Percentiles rank a stretch among this genome's conserved stretches.
phyloP scores from a whole-genome alignment of 2,797 vertebrate species.

The Trachurus trachurus region DNA sequence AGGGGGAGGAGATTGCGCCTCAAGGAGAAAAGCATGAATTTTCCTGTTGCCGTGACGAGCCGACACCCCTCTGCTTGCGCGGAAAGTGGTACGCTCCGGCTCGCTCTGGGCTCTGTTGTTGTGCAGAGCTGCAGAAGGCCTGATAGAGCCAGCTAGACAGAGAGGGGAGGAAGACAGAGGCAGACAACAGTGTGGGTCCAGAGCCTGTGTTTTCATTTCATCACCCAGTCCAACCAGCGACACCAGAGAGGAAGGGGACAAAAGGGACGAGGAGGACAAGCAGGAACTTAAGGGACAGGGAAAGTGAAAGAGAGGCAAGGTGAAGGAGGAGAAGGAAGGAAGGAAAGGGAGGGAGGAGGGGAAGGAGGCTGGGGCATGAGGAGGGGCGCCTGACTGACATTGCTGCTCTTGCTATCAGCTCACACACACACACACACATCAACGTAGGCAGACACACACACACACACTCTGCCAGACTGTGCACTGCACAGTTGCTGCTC shows the following conservation, averaged over 20 bases:
- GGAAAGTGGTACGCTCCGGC: constrained; percentile 83
- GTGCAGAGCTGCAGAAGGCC: constrained; percentile 89
- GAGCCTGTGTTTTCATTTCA: constrained; percentile 66
- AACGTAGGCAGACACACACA: constrained; percentile 6
- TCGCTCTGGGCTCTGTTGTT: constrained; percentile 88
- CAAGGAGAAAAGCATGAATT: constrained; percentile 62
- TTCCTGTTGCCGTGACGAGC: constrained; percentile 56
- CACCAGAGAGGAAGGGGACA: constrained; percentile 49
- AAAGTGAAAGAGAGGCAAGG: constrained; percentile 68
- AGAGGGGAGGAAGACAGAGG: constrained; percentile 50
- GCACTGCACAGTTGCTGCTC: constrained; percentile 60
- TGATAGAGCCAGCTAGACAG: constrained; percentile 78
- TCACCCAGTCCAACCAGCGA: constrained; percentile 56
- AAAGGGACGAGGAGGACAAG: constrained; percentile 42
- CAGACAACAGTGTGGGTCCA: constrained; percentile 55
- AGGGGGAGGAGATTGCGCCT: constrained; percentile 60
- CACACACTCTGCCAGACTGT: constrained; percentile 57
- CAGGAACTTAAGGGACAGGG: constrained; percentile 51
- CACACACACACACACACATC: constrained; percentile 35
- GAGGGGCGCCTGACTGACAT: constrained; percentile 81
- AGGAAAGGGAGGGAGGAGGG: constrained; percentile 58
- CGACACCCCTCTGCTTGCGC: constrained; percentile 74
- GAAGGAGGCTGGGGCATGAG: constrained; percentile 74
- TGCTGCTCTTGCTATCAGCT: constrained; percentile 67
- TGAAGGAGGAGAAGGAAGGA: constrained; percentile 66